Conservation (phyloP, 2,888 invertebrate species). For the Drosophila yooni region DNA sequence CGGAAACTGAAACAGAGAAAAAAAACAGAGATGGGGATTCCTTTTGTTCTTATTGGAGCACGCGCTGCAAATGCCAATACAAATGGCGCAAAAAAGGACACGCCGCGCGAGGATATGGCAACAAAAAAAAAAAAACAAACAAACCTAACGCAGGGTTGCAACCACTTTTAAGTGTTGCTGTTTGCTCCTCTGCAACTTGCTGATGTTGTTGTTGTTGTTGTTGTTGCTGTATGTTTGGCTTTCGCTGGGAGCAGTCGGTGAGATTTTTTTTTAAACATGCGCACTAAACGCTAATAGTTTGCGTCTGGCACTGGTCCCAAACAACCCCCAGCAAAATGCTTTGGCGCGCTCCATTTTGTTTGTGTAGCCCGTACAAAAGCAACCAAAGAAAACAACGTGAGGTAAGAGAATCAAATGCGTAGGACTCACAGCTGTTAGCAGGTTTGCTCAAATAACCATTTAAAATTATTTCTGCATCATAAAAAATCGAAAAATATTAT, state of each 20-base stretch:
- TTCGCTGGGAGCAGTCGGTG: slow-evolving; percentile 46
- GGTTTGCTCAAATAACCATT: slow-evolving; percentile 50
- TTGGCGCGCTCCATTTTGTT: slow-evolving; percentile 73
- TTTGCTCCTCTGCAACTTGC: slow-evolving; percentile 53
- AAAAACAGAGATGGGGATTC: slow-evolving; percentile 47
- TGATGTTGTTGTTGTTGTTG: slow-evolving; percentile 37
- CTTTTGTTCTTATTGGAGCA: slow-evolving; percentile 82
- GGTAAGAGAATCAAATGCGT: background rate
- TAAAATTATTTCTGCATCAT: slow-evolving; percentile 79
- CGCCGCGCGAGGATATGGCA: slow-evolving; percentile 25
- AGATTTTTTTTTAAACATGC: slow-evolving; percentile 70
- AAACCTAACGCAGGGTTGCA: slow-evolving; percentile 72
- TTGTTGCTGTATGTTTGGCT: slow-evolving; percentile 41
- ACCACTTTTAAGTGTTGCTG: slow-evolving; percentile 79
- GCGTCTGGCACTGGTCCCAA: slow-evolving; percentile 52
- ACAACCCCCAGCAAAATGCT: slow-evolving; percentile 53
- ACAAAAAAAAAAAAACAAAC: slow-evolving; percentile 19
- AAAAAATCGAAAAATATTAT: slow-evolving; percentile 65
- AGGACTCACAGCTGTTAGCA: slow-evolving; percentile 36
- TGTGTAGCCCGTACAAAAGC: slow-evolving; percentile 36
- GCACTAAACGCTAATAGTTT: slow-evolving; percentile 81
- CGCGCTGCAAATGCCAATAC: slow-evolving; percentile 80
- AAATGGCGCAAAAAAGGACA: slow-evolving; percentile 79
- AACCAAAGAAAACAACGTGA: background rate
- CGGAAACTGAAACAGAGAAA: slow-evolving; percentile 40